Evolutionary conservation across 2,113 vertebrate genomes (phyloP).

Genomic region (Gallinago undulata): DNA sequence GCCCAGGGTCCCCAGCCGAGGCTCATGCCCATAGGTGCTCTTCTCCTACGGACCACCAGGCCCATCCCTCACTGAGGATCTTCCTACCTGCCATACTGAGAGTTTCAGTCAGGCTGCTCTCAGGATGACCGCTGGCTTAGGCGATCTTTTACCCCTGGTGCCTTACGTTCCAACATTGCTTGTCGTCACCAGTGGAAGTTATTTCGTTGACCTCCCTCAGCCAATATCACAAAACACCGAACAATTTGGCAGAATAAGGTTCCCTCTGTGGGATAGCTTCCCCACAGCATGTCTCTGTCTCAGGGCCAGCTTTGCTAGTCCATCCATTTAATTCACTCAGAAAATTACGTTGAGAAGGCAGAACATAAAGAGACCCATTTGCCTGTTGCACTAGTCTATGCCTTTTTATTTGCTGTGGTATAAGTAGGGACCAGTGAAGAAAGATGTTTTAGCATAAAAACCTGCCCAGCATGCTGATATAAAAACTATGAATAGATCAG

Average conservation of each 20-base stretch:
- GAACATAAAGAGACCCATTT: slow-evolving; percentile 25
- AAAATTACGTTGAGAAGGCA: slow-evolving; percentile 30
- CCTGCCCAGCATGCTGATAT: slow-evolving; percentile 48
- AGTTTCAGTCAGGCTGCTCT: background rate
- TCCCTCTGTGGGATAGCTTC: slow-evolving; percentile 6
- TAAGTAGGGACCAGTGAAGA: slow-evolving; percentile 23
- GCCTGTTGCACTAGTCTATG: background rate
- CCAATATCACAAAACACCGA: background rate
- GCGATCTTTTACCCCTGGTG: background rate
- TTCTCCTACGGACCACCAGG: background rate
- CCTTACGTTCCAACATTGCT: background rate
- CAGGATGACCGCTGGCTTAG: background rate
- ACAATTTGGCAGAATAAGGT: background rate
- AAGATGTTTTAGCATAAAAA: slow-evolving; percentile 55
- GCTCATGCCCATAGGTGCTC: background rate
- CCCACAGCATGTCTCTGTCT: slow-evolving; percentile 33
- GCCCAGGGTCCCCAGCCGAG: accelerated
- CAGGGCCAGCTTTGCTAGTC: slow-evolving; percentile 26
- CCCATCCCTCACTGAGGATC: accelerated
- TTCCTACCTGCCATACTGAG: accelerated
- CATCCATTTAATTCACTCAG: slow-evolving; percentile 48
- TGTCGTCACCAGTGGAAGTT: background rate
- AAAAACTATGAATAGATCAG: slow-evolving; percentile 41
- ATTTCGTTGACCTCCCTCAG: background rate
- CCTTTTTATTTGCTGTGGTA: slow-evolving; percentile 34